phyloP scores from a whole-genome alignment of 2,797 vertebrate genomes.

The Gobionotothen gibberifrons region DNA sequence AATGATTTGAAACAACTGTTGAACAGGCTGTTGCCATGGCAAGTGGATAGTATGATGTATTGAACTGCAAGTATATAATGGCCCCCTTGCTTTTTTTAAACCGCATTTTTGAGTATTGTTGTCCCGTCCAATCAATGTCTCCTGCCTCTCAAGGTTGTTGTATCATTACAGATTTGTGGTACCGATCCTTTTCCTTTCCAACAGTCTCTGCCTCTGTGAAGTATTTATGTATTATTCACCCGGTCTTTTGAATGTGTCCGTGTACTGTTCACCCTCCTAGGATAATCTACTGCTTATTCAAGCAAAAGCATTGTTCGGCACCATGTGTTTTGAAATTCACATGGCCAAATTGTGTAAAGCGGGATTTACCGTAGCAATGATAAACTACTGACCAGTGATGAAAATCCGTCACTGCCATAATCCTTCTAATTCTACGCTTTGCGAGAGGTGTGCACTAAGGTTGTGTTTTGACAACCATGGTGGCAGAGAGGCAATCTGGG shows the following conservation, averaged over 20 bases:
- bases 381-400: slow-evolving; percentile 79
- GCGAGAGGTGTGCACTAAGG: slow-evolving; percentile 40
- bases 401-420: slow-evolving; percentile 78
- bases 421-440: slow-evolving; percentile 71
- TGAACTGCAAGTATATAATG: slow-evolving; percentile 47
- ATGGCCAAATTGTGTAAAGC: slow-evolving; percentile 77
- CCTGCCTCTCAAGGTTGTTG: slow-evolving; percentile 69
- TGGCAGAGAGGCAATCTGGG: slow-evolving; percentile 62
- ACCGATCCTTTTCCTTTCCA: slow-evolving; percentile 50
- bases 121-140: slow-evolving; percentile 52
- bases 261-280: slow-evolving; percentile 55
- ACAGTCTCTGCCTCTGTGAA: slow-evolving; percentile 45
- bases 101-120: slow-evolving; percentile 58
- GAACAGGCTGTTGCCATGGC: slow-evolving; percentile 70
- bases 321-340: slow-evolving; percentile 69
- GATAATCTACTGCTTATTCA: slow-evolving; percentile 72
- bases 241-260: slow-evolving; percentile 51
- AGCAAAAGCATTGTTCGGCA: slow-evolving; percentile 55
- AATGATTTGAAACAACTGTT: slow-evolving; percentile 34
- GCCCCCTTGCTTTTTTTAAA: slow-evolving; percentile 52
- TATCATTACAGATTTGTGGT: slow-evolving; percentile 57
- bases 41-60: slow-evolving; percentile 49
- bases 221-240: slow-evolving; percentile 69
- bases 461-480: slow-evolving; percentile 57
- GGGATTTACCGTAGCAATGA: slow-evolving; percentile 73